phyloP scores from a whole-genome alignment of 1,140 invertebrate species.

The Drosophila aff. region DNA sequence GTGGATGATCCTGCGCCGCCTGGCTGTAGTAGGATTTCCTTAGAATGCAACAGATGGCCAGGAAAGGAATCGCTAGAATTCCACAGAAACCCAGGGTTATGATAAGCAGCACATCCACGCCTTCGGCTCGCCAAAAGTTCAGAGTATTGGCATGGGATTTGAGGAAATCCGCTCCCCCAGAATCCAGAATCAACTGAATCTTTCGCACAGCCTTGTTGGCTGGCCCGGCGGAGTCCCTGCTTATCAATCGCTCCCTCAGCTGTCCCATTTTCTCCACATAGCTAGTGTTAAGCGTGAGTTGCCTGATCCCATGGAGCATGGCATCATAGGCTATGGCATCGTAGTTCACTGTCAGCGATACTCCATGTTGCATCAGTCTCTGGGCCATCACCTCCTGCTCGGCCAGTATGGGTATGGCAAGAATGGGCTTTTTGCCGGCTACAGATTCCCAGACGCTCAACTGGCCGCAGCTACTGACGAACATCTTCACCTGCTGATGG shows the following conservation, averaged over 20 bases:
- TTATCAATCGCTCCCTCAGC: constrained; percentile 79
- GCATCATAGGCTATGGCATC: constrained; percentile 68
- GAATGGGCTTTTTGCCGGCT: constrained; percentile 87
- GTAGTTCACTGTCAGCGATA: constrained; percentile 61
- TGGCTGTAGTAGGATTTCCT: constrained; percentile 74
- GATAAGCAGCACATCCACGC: constrained; percentile 85
- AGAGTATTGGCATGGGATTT: constrained; percentile 83
- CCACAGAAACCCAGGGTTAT: constrained; percentile 66
- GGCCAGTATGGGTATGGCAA: constrained; percentile 87
- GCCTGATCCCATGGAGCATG: constrained; percentile 64
- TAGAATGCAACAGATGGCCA: constrained; percentile 73
- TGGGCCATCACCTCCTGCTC: constrained; percentile 87
- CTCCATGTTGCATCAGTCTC: constrained; percentile 74
- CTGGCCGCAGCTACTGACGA: constrained; percentile 89
- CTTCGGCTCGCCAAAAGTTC: constrained; percentile 83
- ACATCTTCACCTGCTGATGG: constrained; percentile 87
- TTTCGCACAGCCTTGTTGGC: constrained; percentile 86
- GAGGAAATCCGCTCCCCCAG: constrained; percentile 85
- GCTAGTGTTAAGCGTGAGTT: constrained; percentile 66
- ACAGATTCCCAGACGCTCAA: constrained; percentile 88
- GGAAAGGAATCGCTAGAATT: constrained; percentile 73
- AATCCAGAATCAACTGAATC: constrained; percentile 86
- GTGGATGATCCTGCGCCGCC: constrained; percentile 41
- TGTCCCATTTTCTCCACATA: constrained; percentile 71
- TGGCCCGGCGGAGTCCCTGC: constrained; percentile 22